phyloP scores from a whole-genome alignment of 1,140 invertebrate genomes.

The Drosophila novamexicana region DNA sequence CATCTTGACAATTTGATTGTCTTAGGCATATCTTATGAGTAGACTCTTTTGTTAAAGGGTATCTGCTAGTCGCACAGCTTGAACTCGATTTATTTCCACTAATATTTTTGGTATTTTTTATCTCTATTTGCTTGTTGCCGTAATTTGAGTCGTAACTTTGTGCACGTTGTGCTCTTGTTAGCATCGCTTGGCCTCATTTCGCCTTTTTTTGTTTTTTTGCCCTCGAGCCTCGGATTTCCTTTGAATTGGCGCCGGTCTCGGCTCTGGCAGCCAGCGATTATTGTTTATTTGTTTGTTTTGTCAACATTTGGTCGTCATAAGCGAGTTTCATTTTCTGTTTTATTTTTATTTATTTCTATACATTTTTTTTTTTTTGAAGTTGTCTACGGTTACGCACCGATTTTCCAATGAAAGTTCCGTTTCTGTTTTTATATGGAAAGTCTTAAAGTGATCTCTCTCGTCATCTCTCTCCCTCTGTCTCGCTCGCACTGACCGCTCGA shows the following conservation, averaged over 20 bases:
- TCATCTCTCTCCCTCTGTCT: too few species aligned
- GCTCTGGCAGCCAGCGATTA: constrained; percentile 36
- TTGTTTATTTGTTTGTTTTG: constrained; percentile 78
- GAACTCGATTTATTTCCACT: background rate
- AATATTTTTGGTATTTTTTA: constrained; percentile 4
- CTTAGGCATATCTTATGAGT: too few species aligned
- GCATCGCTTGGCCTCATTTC: constrained; percentile 32
- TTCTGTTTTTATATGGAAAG: constrained; percentile 40
- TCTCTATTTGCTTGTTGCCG: constrained; percentile 26
- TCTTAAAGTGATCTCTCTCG: background rate
- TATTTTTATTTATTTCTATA: constrained; percentile 25
- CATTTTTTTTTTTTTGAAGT: constrained; percentile 50
- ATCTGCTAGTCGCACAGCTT: background rate
- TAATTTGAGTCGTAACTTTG: constrained; percentile 70
- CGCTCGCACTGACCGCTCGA: background rate
- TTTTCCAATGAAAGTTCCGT: constrained; percentile 69
- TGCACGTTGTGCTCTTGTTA: constrained; percentile 20
- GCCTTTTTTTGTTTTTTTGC: constrained; percentile 7
- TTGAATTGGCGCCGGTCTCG: constrained; percentile 52
- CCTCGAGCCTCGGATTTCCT: constrained; percentile 42
- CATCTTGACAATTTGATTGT: too few species aligned
- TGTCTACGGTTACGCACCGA: constrained; percentile 62
- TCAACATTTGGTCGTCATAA: constrained; percentile 67
- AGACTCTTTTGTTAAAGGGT: too few species aligned
- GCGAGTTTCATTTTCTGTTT: constrained; percentile 13